phyloP scores from a whole-genome alignment of 2,113 vertebrate genomes.

The Astur gentilis region DNA sequence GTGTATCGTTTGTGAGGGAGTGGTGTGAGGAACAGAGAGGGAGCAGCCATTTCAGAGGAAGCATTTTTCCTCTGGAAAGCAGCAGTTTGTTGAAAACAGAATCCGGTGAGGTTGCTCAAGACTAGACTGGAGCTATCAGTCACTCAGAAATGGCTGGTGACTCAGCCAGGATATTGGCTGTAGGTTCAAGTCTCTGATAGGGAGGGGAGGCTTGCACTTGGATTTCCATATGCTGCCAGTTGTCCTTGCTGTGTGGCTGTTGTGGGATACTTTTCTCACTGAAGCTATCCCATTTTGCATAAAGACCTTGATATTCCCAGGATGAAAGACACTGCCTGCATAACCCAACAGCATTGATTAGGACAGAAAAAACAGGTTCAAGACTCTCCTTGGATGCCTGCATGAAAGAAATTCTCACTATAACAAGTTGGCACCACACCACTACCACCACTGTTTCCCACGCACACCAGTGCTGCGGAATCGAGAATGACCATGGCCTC shows the following conservation, averaged over 20 bases:
- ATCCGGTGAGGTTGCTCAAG: slow-evolving; percentile 15
- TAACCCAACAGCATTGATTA: slow-evolving; percentile 13
- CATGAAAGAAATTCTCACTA: not conserved
- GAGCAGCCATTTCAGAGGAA: not conserved
- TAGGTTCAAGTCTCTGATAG: not conserved
- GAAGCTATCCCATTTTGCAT: not conserved
- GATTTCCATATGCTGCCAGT: not conserved
- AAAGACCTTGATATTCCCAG: not conserved
- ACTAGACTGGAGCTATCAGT: not conserved
- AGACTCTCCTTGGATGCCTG: not conserved
- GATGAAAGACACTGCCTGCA: slow-evolving; percentile 32
- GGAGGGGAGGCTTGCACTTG: not conserved
- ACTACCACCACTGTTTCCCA: not conserved
- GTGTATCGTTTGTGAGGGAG: not conserved
- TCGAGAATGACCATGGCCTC: not conserved
- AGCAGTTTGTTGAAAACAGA: not conserved
- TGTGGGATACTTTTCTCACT: not conserved
- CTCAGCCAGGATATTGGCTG: not conserved
- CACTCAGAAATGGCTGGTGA: not conserved
- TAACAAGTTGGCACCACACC: not conserved
- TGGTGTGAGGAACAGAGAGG: not conserved
- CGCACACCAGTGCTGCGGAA: not conserved
- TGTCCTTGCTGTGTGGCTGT: not conserved
- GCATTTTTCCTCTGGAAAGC: not conserved
- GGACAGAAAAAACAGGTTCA: slow-evolving; percentile 52